phyloP scores from a whole-genome alignment of 2,888 invertebrate species.

The Noctua janthina region DNA sequence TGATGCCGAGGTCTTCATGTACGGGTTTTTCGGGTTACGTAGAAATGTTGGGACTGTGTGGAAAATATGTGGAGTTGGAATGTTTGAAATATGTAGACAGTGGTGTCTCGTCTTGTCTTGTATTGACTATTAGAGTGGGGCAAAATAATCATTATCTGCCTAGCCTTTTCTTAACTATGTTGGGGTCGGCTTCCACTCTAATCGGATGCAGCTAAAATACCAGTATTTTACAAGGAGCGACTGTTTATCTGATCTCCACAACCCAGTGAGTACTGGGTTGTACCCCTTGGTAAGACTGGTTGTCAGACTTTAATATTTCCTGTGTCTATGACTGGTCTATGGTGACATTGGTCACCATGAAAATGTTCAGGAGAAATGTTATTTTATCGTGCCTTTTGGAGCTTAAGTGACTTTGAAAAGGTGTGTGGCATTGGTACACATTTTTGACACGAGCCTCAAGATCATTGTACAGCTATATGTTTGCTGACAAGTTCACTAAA shows the following conservation, averaged over 20 bases:
- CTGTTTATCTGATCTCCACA: too few relatives aligned
- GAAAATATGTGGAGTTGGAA: not conserved
- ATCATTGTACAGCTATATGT: not conserved
- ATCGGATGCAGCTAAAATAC: too few relatives aligned
- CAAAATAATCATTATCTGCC: not conserved
- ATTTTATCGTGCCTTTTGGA: not conserved
- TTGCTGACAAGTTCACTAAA: not conserved
- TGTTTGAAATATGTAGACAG: not conserved
- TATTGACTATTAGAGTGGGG: not conserved
- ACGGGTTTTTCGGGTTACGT: conserved; percentile 12
- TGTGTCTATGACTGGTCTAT: not conserved
- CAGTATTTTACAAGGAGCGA: too few relatives aligned
- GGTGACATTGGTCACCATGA: not conserved
- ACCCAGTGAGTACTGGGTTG: too few relatives aligned
- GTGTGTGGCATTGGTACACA: not conserved
- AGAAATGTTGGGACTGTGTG: conserved; percentile 6
- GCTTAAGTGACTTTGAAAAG: not conserved
- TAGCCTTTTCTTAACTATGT: too few relatives aligned
- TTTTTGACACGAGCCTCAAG: not conserved
- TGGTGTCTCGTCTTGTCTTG: not conserved
- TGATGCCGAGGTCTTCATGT: conserved; percentile 54
- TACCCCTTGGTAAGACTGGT: too few relatives aligned
- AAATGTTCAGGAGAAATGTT: not conserved
- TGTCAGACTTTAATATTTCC: not conserved
- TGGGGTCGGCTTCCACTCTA: too few relatives aligned